phyloP scores from a whole-genome alignment of 2,888 invertebrate genomes.

The Pollenia labialis region DNA sequence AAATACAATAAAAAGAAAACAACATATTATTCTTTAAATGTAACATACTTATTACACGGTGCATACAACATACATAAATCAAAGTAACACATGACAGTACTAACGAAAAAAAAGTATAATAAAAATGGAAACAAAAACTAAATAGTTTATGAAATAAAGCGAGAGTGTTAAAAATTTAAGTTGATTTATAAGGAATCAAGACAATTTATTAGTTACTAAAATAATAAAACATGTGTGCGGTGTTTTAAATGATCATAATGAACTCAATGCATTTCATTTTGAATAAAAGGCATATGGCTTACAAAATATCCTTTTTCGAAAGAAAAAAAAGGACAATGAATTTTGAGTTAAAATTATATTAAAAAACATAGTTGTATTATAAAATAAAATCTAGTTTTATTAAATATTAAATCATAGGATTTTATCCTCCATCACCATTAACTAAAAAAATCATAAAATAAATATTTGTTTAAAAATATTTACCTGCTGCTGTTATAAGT shows the following conservation, averaged over 20 bases:
- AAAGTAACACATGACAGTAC: conserved; percentile 68
- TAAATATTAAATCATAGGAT: too few species aligned
- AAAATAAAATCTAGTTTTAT: too few species aligned
- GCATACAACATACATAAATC: conserved; percentile 71
- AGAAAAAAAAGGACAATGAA: not conserved
- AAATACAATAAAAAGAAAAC: conserved; percentile 25
- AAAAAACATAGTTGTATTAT: too few species aligned
- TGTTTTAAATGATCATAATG: conserved; percentile 9
- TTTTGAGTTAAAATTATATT: not conserved
- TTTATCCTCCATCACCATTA: too few species aligned
- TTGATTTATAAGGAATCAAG: conserved; percentile 62
- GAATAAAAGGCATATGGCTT: not conserved
- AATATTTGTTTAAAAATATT: too few species aligned
- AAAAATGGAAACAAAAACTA: conserved; percentile 33
- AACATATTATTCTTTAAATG: conserved; percentile 58
- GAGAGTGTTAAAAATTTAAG: conserved; percentile 60
- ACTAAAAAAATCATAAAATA: too few species aligned
- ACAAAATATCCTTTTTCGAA: not conserved
- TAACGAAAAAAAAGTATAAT: conserved; percentile 39
- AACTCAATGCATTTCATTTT: not conserved
- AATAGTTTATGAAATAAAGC: conserved; percentile 39
- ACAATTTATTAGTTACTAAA: conserved; percentile 59
- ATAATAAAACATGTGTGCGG: conserved; percentile 52
- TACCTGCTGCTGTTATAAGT: too few species aligned
- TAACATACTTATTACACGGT: conserved; percentile 71